Conservation (phyloP, 2,113 vertebrate genomes). For the Nerophis ophidion region DNA sequence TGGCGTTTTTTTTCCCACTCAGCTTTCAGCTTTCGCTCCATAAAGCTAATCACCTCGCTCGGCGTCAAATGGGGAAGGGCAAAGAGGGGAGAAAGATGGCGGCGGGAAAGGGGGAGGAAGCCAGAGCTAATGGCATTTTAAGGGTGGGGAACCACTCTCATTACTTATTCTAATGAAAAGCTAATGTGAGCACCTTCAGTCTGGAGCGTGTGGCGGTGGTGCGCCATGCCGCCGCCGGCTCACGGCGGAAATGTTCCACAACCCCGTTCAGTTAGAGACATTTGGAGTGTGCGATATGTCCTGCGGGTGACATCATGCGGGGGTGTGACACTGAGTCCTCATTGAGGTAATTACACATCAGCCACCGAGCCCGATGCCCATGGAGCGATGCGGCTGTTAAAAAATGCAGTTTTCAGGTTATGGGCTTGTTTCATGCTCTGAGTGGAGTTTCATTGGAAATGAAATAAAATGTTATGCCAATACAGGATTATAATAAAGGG, state of each 20-base stretch:
- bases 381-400: constrained; percentile 19
- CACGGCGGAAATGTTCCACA: not conserved
- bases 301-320: constrained; percentile 38
- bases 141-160: constrained; percentile 57
- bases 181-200: constrained; percentile 51
- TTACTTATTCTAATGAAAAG: constrained; percentile 68
- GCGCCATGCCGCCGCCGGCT: not conserved
- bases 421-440: constrained; percentile 43
- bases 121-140: constrained; percentile 63
- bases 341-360: constrained; percentile 57
- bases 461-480: constrained; percentile 42
- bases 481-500: constrained; percentile 34
- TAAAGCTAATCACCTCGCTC: constrained; percentile 62
- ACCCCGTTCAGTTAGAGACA: constrained; percentile 16
- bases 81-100: constrained; percentile 38
- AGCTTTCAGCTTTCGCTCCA: constrained; percentile 50
- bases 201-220: not conserved
- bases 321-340: constrained; percentile 43
- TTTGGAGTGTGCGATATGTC: constrained; percentile 33
- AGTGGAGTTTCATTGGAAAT: constrained; percentile 47
- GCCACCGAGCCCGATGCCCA: constrained; percentile 27
- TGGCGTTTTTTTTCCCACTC: constrained; percentile 47
- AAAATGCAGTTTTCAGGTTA: constrained; percentile 41
- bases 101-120: constrained; percentile 16
- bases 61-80: constrained; percentile 52